Conservation (phyloP, 2,797 vertebrate genomes). For the Discoglossus pictus region DNA sequence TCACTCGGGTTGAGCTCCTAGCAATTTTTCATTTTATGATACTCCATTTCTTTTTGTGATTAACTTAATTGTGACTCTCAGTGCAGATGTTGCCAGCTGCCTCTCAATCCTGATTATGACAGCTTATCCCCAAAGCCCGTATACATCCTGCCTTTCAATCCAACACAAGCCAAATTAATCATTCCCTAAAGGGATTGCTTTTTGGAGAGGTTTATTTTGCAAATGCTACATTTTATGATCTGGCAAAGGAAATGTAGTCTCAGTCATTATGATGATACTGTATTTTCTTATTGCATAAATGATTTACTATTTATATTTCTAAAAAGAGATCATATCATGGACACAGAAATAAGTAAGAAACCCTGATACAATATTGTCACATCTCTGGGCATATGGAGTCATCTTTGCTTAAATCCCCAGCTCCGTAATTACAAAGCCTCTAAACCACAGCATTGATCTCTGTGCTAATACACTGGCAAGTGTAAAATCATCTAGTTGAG, state of each 20-base stretch:
- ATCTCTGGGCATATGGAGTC: background rate
- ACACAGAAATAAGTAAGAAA: background rate
- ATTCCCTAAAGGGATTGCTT: constrained; percentile 42
- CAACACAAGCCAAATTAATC: constrained; percentile 45
- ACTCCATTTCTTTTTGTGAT: constrained; percentile 42
- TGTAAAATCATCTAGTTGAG: too few species aligned
- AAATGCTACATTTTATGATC: constrained; percentile 13
- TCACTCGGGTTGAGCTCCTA: constrained; percentile 23
- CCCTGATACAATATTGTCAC: background rate
- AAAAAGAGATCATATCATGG: background rate
- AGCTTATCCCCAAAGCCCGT: constrained; percentile 36
- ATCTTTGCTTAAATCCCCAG: too few species aligned
- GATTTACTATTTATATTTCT: background rate
- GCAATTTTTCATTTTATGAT: constrained; percentile 44
- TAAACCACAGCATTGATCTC: too few species aligned
- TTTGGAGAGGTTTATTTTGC: constrained; percentile 30
- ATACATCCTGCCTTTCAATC: constrained; percentile 37
- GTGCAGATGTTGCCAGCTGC: constrained; percentile 52
- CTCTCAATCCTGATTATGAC: constrained; percentile 46
- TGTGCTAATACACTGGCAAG: too few species aligned
- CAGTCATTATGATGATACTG: constrained; percentile 6
- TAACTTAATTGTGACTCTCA: constrained; percentile 44
- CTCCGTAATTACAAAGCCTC: too few species aligned
- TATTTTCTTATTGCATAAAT: background rate
- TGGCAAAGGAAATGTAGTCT: constrained; percentile 11